Conservation (phyloP, 2,888 invertebrate species). For the Lasioglossum calceatum region DNA sequence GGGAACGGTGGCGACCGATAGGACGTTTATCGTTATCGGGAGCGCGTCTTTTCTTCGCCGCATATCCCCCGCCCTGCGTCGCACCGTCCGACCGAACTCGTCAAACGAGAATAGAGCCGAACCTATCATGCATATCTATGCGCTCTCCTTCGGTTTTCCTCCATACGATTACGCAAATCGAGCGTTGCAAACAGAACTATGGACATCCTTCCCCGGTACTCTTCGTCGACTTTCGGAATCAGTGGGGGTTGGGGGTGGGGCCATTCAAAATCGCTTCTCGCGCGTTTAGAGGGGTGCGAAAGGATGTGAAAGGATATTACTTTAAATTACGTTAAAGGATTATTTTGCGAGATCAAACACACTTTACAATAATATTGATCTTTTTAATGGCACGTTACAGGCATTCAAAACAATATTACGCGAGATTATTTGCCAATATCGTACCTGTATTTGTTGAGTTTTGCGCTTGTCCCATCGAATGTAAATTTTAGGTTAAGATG, state of each 20-base stretch:
- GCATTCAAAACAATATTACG: no score
- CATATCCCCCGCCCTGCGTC: neutral
- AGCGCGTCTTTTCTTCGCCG: constrained; percentile 70
- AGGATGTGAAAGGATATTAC: no score
- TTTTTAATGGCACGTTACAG: no score
- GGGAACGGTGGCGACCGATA: constrained; percentile 69
- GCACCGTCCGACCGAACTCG: constrained; percentile 63
- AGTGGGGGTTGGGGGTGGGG: neutral
- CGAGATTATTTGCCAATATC: no score
- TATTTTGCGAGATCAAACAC: no score
- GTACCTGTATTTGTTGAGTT: no score
- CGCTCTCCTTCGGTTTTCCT: constrained; percentile 49
- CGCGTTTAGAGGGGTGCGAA: neutral
- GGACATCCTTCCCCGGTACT: neutral
- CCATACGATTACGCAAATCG: constrained; percentile 37
- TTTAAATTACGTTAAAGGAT: no score
- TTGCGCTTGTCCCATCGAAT: no score
- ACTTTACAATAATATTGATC: no score
- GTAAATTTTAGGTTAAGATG: no score
- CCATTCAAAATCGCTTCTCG: neutral
- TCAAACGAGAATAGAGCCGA: constrained; percentile 75
- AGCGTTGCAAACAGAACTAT: neutral
- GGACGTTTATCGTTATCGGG: constrained; percentile 79
- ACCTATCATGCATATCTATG: constrained; percentile 52
- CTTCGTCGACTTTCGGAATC: neutral